Evolutionary conservation across 2,113 vertebrate species (phyloP).

Genomic region (Antechinus flavipes): DNA sequence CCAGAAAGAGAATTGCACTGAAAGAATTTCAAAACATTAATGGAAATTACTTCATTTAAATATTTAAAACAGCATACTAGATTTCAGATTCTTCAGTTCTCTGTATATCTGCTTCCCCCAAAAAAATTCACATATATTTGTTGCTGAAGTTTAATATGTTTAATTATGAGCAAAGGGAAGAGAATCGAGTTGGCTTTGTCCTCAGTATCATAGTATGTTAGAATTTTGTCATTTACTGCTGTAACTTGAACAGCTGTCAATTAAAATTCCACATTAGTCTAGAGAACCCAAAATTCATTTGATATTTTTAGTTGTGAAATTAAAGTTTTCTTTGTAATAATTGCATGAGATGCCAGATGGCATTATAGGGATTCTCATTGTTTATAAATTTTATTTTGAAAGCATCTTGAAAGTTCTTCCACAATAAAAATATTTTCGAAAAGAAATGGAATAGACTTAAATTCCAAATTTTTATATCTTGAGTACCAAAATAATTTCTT

Average conservation of each 20-base stretch:
- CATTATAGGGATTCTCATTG: background rate
- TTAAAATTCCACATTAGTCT: background rate
- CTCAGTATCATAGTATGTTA: background rate
- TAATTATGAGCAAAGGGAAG: background rate
- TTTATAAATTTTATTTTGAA: conserved; percentile 5
- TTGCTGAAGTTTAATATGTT: background rate
- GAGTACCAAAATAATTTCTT: background rate
- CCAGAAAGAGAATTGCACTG: background rate
- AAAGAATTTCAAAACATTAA: background rate
- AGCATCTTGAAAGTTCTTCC: background rate
- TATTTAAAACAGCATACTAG: background rate
- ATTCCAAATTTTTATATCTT: background rate
- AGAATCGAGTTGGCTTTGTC: background rate
- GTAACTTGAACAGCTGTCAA: background rate
- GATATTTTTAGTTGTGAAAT: background rate
- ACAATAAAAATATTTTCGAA: background rate
- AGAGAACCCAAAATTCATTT: background rate
- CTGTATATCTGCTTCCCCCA: background rate
- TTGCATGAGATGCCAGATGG: background rate
- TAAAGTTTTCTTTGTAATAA: conserved; percentile 4
- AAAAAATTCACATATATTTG: background rate
- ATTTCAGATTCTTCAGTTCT: background rate
- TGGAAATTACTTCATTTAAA: background rate
- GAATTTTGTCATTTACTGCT: background rate
- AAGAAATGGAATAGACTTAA: background rate